Conservation (phyloP, 2,113 vertebrate species). For the Bostrychus sinensis region DNA sequence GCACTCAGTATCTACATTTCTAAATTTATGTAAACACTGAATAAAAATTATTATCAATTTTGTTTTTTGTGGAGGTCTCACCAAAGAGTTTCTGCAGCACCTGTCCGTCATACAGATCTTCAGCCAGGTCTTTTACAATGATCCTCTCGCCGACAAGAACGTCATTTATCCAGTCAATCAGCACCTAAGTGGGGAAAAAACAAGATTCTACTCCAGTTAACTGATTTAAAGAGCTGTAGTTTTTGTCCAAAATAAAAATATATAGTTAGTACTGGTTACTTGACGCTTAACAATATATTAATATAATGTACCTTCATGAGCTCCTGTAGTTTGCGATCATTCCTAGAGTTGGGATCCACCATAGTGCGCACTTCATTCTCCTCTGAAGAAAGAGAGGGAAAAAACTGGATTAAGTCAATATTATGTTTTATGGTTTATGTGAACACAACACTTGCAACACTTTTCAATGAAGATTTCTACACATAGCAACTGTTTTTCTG, state of each 20-base stretch:
- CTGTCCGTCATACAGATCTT: slow-evolving; percentile 96
- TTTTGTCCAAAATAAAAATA: too few relatives aligned
- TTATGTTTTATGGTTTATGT: not conserved
- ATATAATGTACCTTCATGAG: slow-evolving; percentile 87
- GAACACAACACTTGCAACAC: too few relatives aligned
- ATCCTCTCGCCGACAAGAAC: slow-evolving; percentile 96
- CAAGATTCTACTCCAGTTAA: not conserved
- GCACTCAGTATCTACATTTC: too few relatives aligned
- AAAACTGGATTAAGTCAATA: not conserved
- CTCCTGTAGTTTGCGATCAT: slow-evolving; percentile 91
- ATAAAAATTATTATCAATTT: too few relatives aligned
- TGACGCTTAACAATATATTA: too few relatives aligned
- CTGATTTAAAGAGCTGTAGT: not conserved
- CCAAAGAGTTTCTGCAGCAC: slow-evolving; percentile 96
- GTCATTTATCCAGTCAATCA: slow-evolving; percentile 96
- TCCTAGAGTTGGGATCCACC: slow-evolving; percentile 94
- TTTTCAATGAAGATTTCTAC: too few relatives aligned
- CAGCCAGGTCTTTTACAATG: slow-evolving; percentile 96
- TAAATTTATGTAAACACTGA: too few relatives aligned
- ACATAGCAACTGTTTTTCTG: too few relatives aligned
- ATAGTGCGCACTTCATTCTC: slow-evolving; percentile 97
- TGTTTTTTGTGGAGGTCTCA: too few relatives aligned
- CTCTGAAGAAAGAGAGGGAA: slow-evolving; percentile 75
- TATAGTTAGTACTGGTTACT: too few relatives aligned
- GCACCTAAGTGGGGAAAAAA: slow-evolving; percentile 77